Conservation (phyloP, 2,797 vertebrate genomes). For the Phataginus tetradactyla region DNA sequence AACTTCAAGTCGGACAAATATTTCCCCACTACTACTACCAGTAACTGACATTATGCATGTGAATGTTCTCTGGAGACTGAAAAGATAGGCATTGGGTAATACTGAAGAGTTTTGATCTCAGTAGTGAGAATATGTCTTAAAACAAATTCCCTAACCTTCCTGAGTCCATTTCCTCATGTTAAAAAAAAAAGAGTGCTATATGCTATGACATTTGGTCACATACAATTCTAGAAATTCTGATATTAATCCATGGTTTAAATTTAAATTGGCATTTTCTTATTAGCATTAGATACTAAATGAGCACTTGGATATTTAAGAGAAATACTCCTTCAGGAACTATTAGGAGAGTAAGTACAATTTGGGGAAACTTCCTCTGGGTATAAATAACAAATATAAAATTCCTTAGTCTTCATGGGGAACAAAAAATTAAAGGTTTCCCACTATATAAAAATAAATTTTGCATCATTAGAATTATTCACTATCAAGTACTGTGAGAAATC, state of each 20-base stretch:
- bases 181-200: neutral
- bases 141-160: neutral
- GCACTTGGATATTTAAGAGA: neutral
- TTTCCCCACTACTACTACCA: neutral
- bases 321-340: neutral
- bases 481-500: neutral
- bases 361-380: neutral
- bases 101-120: neutral
- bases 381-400: neutral
- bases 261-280: neutral
- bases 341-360: neutral
- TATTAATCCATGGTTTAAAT: neutral
- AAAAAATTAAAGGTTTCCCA: neutral
- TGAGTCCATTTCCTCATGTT: neutral
- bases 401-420: neutral
- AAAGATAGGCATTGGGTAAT: neutral
- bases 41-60: neutral
- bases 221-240: neutral
- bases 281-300: neutral
- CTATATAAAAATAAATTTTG: neutral
- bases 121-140: neutral
- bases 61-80: neutral
- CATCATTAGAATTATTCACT: neutral
- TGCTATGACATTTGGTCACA: neutral
- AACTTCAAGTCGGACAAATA: slow-evolving; percentile 19